These are phyloP conservation scores for Monomorium pharaonis DNA, from an alignment of 1,140 invertebrate species.

Conservation along the genomic window DNA sequence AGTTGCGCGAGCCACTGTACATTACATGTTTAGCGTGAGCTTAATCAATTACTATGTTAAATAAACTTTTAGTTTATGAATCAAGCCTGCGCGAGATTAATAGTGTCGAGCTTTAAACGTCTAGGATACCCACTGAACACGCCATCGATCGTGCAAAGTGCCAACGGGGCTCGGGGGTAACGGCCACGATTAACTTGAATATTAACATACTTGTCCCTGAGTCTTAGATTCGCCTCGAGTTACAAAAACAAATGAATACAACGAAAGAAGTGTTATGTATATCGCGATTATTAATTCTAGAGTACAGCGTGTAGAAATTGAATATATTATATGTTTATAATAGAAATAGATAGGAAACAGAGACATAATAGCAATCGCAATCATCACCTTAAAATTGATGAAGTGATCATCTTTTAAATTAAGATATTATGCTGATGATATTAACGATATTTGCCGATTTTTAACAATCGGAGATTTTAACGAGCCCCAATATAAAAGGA, in stretches of 20 bases:
- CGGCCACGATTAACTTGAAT: not conserved
- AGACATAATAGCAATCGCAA: not conserved
- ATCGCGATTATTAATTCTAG: not conserved
- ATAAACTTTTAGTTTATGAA: constrained; percentile 35
- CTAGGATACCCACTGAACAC: not conserved
- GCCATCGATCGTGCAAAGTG: constrained; percentile 21
- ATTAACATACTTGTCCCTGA: not conserved
- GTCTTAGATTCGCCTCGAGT: not conserved
- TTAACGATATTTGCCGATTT: not conserved
- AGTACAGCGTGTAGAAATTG: not conserved
- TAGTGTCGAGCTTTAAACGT: constrained; percentile 3
- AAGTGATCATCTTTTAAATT: not conserved
- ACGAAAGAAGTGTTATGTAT: not conserved
- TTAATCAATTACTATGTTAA: constrained; percentile 25
- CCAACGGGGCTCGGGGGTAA: not conserved
- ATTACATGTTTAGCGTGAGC: constrained; percentile 6
- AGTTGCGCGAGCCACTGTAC: not conserved
- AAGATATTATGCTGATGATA: not conserved
- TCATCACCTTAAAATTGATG: no score
- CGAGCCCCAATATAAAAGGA: not conserved
- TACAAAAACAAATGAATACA: not conserved
- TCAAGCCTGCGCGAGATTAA: constrained; percentile 1
- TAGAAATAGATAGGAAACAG: no score
- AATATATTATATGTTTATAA: no score
- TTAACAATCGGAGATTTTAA: not conserved